Evolutionary conservation across 2,113 vertebrate species (phyloP).

Genomic region (Balaeniceps rex): DNA sequence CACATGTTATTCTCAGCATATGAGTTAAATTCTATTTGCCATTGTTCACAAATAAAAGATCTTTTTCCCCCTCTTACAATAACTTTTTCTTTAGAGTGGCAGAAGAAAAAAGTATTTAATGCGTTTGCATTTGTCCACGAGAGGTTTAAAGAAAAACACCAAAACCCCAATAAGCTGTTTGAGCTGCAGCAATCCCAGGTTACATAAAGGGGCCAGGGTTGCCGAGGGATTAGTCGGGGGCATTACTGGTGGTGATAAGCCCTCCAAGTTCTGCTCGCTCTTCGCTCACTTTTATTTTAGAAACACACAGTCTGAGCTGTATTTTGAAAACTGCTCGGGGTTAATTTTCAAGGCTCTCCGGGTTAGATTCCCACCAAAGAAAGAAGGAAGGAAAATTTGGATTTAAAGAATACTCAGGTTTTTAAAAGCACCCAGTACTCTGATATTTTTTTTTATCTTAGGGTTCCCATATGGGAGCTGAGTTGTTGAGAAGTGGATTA

Average conservation of each 20-base stretch:
- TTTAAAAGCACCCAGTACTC: not conserved
- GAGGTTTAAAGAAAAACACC: slow-evolving; percentile 15
- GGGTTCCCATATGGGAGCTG: not conserved
- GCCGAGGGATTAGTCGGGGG: not conserved
- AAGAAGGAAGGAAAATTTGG: not conserved
- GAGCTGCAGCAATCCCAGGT: slow-evolving; percentile 39
- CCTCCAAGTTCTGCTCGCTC: not conserved
- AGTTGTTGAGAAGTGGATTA: not conserved
- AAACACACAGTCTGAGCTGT: not conserved
- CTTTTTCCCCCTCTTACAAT: not conserved
- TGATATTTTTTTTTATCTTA: not conserved
- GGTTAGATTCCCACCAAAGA: not conserved
- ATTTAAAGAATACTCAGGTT: not conserved
- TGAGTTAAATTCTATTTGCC: not conserved
- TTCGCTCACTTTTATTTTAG: slow-evolving; percentile 21
- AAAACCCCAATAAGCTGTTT: not conserved
- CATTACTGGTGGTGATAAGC: slow-evolving; percentile 21
- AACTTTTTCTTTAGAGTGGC: not conserved
- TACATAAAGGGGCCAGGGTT: slow-evolving; percentile 22
- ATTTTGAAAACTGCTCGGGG: not conserved
- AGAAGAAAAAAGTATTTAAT: not conserved
- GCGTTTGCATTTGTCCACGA: not conserved
- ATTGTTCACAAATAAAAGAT: not conserved
- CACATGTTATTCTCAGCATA: not conserved
- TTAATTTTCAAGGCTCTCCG: not conserved